Evolutionary conservation across 2,797 vertebrate species (phyloP), one percentile per base, ranked within the genome.

Genomic region (Melanotaenia nigrans): DNA sequence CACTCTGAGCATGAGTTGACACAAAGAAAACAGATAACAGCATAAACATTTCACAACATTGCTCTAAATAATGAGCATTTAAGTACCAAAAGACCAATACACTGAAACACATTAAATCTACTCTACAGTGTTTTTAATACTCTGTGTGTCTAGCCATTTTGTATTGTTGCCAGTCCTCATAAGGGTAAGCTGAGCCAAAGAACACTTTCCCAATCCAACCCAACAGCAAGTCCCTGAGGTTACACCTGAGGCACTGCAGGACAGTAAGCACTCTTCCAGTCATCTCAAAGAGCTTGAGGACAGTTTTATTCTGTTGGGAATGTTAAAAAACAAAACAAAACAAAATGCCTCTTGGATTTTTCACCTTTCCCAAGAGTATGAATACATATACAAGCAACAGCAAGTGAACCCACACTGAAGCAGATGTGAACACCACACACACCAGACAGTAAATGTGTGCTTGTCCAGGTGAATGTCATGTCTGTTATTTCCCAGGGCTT

Each of bases 401-500:
- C 74, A 82, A 80, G 67, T 28, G 33, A 67, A 77, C 54, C 20
- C 35, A 71, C 63, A 69, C 51, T 33, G 16, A 22, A 61, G 35
- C 30, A 55, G 49, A 75, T 56, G 54, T 24, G 30, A 66, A 54
- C 2, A 1, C 32, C 63, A 63, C 67, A 65, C 64, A 68, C 28
- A 33, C 36, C n/a, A 25, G 13, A 59, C 53, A 24, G 65, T 73
- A 78, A 79, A 73, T 82, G 78, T 64, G 84, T 78, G 76, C 85
- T 86, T 83, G 85, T 89, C 86, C 85, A 89, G 89, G 84, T 92
- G 81, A 88, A 81, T 86, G 82, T 86, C 86, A 81, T 87, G 88
- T 85, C 88, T 89, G 91, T 88, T 89, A 90, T 91, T 92, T 94
- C 89, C 86, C 90, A 94, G 85, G 89, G 89, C 90, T 94, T 92